Base-by-base conservation (phyloP, 2,888 invertebrate species). In the Meganola albula region DNA sequence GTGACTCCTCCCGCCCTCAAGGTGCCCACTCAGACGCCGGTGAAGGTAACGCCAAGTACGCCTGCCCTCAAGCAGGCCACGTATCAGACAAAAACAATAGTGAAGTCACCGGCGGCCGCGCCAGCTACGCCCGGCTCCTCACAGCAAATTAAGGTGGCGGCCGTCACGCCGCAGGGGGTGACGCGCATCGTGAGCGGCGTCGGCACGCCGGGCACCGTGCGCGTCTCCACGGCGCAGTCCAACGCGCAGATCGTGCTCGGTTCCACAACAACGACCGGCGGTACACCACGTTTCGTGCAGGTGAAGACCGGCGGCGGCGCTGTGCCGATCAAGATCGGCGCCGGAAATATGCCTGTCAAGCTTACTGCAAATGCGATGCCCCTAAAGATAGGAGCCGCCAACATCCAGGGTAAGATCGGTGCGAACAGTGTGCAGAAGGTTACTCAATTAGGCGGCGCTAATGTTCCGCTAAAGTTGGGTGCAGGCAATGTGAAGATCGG, bases 401-500 rank as follows among this genome's bases (percentile, higher is more conserved):
- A 75, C 37, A 55, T 85, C 24, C 84, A 82, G 41, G 79, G 80
- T 31, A 82, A 83, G 43, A 63, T 80, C 25, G 47, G 73, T 1
- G 53, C 74, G 1, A 74, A 74, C 42, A 71, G 68, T 27, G 48
- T 80, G 10, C 79, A 82, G 40, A 86, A 86, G 43, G 68, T 83
- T 4, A 60, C 68, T 1, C 63, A 63, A 21, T 46, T 58, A 3
- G 40, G 39, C n/a, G 50, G 63, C 0, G 46, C 65, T 6, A 69
- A 67, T 25, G 56, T 80, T 13, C 83, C 84, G 1, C 59, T 87
- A 4, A 87, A 86, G 46, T 54, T 86, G 1, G 72, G 82, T n/a
- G 61, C 76, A 1, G 76, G 84, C 10, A 85, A 83, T 40, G 79
- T 87, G 3, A 87, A 87, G 53, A 80, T 87, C 8, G 79, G 82